phyloP scores from a whole-genome alignment of 2,888 invertebrate genomes.

The Microlaimidae sp. region DNA sequence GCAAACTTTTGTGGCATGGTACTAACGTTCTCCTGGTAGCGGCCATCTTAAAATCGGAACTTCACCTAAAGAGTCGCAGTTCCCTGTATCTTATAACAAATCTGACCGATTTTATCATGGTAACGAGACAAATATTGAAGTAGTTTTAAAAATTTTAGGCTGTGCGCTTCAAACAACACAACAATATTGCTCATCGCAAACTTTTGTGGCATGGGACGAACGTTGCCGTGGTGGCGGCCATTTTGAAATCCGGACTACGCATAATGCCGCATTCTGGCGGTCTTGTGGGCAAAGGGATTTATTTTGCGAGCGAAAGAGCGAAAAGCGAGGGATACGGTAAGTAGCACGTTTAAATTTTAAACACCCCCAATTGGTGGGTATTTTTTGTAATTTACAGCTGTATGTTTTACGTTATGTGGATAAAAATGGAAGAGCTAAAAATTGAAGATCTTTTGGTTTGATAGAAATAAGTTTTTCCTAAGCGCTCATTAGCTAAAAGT shows the following conservation, averaged over 20 bases:
- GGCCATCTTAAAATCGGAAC: conserved; percentile 39
- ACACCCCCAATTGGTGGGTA: no score
- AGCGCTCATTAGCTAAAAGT: no score
- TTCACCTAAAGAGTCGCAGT: no score
- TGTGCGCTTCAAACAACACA: conserved; percentile 29
- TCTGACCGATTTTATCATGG: no score
- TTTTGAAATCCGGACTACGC: conserved; percentile 39
- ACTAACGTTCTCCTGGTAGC: conserved; percentile 41
- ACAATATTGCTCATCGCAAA: conserved; percentile 35
- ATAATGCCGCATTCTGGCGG: conserved; percentile 43
- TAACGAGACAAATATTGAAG: no score
- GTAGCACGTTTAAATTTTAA: no score
- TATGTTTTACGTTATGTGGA: no score
- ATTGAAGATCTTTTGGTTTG: no score
- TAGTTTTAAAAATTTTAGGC: conserved; percentile 24
- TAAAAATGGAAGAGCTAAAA: no score
- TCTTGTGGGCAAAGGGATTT: conserved; percentile 39
- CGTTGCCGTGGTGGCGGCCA: conserved; percentile 41
- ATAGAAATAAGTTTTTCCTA: no score
- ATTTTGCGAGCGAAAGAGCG: conserved; percentile 40
- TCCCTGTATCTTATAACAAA: no score
- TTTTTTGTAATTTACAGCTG: no score
- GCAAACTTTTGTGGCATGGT: conserved; percentile 41
- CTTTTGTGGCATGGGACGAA: conserved; percentile 41
- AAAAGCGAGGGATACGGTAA: conserved; percentile 40